Conservation (phyloP, 2,888 invertebrate species). For the Antheraea assamensis region DNA sequence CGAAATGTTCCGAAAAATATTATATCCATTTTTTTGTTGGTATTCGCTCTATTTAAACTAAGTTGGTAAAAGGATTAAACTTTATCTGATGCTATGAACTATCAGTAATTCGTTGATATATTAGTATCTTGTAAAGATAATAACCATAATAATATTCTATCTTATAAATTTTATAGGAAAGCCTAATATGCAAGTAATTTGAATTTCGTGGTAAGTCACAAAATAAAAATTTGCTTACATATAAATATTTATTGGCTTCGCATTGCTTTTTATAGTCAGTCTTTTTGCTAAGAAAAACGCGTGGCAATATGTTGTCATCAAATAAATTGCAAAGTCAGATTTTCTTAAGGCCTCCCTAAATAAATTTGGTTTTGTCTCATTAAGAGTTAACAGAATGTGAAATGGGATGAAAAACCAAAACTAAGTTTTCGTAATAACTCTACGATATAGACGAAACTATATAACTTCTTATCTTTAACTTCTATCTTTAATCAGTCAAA, state of each 20-base stretch:
- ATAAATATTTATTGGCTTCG: no score
- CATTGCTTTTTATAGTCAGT: not conserved
- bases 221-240: no score
- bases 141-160: no score
- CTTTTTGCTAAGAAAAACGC: not conserved
- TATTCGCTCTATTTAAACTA: not conserved
- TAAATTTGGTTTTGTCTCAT: not conserved
- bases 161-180: no score
- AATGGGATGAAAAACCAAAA: not conserved
- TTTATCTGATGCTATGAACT: no score
- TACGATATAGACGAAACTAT: not conserved
- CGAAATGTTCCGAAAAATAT: not conserved
- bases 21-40: not conserved
- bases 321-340: not conserved
- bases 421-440: not conserved
- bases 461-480: not conserved
- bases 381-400: not conserved
- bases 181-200: no score
- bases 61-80: not conserved
- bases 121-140: no score
- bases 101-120: no score
- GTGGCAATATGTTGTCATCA: not conserved
- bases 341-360: not conserved
- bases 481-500: not conserved
- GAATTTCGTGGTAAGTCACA: no score